Evolutionary conservation across 1,140 invertebrate genomes (phyloP), one percentile per base, ranked within the genome.

Genomic region (Ruditapes philippinarum): DNA sequence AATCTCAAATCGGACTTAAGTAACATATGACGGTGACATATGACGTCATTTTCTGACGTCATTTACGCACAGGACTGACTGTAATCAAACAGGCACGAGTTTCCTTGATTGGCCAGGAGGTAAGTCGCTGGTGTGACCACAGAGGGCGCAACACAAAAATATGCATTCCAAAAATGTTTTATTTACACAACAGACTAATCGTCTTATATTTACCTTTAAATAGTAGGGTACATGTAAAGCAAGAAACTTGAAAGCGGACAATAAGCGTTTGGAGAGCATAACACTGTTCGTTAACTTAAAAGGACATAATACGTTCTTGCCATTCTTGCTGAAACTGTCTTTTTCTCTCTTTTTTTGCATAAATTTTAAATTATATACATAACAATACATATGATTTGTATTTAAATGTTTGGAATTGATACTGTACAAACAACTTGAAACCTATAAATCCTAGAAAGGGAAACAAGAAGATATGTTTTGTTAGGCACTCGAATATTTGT

Each of bases 51-150:
- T n/a, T n/a, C n/a, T n/a, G n/a, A n/a, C n/a, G n/a, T n/a, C n/a
- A n/a, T n/a, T n/a, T n/a, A n/a, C n/a, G n/a, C n/a, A n/a, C n/a
- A n/a, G n/a, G 42, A 7, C 14, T 45, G 42, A 45, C 42, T 45
- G 42, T 45, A 7, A 45, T 45, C 42, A 45, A 45, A 45, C 57
- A 70, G 65, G 65, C 38, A 38, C 33, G 65, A 80, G 57, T 45
- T 38, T 40, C n/a, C 65, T 28, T 57, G 0, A 19, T 17, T 70
- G 4, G 65, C 78, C 74, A 88, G 85, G 85, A 65, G 62, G 51
- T 88, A 88, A 88, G 74, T 88, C 62, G 85, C 85, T 88, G 85
- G 85, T 88, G 85, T 88, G 85, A 88, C 85, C 85, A 80, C 76
- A 80, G 42, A 33, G 51, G 78, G 70, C 49, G 82, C 65, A 54